These are phyloP conservation scores for Nautilus pompilius DNA, from an alignment of 1,140 invertebrate genomes.

Conservation along the genomic window DNA sequence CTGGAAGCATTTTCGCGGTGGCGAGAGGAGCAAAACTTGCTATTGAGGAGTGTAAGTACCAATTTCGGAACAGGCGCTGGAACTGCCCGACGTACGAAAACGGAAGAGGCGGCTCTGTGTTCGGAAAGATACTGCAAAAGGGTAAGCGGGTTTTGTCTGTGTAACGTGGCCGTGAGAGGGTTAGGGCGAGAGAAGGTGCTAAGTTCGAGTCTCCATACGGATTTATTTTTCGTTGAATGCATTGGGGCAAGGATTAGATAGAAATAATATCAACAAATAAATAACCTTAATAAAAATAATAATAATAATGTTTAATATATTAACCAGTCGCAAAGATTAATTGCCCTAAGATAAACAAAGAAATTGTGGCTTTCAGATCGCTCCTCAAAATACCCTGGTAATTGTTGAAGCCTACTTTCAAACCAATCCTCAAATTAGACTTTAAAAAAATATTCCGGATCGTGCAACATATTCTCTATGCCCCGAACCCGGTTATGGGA, in stretches of 20 bases:
- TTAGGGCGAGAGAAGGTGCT: not conserved
- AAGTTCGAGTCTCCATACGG: not conserved
- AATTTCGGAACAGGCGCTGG: constrained; percentile 53
- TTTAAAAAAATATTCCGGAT: too few species aligned
- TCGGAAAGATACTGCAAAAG: constrained; percentile 50
- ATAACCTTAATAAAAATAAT: too few species aligned
- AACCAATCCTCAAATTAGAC: too few species aligned
- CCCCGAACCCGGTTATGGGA: too few species aligned
- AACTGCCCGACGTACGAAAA: constrained; percentile 50
- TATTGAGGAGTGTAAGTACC: constrained; percentile 52
- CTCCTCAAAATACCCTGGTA: too few species aligned
- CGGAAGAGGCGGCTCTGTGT: constrained; percentile 40
- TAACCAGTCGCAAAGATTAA: too few species aligned
- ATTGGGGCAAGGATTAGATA: not conserved
- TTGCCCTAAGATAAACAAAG: too few species aligned
- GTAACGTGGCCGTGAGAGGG: not conserved
- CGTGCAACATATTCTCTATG: too few species aligned
- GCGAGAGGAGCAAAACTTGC: constrained; percentile 48
- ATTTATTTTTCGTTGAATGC: not conserved
- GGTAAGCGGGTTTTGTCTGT: constrained; percentile 22
- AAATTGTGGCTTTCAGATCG: too few species aligned
- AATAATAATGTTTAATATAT: too few species aligned
- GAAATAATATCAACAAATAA: too few species aligned
- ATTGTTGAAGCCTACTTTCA: too few species aligned
- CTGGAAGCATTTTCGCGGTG: constrained; percentile 49